Evolutionary conservation across 2,113 vertebrate genomes (phyloP).

Genomic region (Thunnus thynnus): DNA sequence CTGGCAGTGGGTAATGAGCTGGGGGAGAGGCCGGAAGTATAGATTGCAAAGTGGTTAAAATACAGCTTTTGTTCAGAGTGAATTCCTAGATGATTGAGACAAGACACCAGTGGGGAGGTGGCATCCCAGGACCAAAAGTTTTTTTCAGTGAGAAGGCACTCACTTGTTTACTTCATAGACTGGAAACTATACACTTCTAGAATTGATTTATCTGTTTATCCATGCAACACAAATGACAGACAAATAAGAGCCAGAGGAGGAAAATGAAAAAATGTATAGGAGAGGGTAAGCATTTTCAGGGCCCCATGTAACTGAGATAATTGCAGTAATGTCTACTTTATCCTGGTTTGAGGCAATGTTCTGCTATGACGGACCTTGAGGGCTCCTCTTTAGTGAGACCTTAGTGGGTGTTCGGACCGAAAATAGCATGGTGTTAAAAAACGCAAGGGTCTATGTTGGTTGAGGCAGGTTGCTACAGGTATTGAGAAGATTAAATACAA

Average conservation of each 20-base stretch:
- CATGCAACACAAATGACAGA: constrained; percentile 1
- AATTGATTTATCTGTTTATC: background rate
- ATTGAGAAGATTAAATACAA: background rate
- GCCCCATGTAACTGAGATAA: constrained; percentile 38
- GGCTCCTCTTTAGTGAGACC: constrained; percentile 21
- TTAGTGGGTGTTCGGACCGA: constrained; percentile 25
- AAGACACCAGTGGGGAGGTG: constrained; percentile 39
- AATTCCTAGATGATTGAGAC: constrained; percentile 59
- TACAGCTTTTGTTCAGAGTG: constrained; percentile 37
- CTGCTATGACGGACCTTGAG: constrained; percentile 41
- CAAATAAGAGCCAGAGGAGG: background rate
- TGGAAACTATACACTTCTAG: background rate
- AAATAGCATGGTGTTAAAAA: constrained; percentile 7
- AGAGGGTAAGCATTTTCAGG: constrained; percentile 6
- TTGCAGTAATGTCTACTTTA: constrained; percentile 35
- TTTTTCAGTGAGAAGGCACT: background rate
- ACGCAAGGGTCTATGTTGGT: background rate
- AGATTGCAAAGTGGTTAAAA: constrained; percentile 59
- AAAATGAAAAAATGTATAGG: background rate
- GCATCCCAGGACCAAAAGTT: background rate
- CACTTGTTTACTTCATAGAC: background rate
- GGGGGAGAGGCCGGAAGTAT: constrained; percentile 58
- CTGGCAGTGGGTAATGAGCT: constrained; percentile 68
- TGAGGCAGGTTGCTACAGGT: constrained; percentile 8
- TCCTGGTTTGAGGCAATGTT: constrained; percentile 32